A percentile compares a stretch with the other conserved stretches of the same genome.
These are phyloP conservation scores for Amblyjoppa proteus DNA, from an alignment of 2,888 invertebrate species.

Conservation along the genomic window DNA sequence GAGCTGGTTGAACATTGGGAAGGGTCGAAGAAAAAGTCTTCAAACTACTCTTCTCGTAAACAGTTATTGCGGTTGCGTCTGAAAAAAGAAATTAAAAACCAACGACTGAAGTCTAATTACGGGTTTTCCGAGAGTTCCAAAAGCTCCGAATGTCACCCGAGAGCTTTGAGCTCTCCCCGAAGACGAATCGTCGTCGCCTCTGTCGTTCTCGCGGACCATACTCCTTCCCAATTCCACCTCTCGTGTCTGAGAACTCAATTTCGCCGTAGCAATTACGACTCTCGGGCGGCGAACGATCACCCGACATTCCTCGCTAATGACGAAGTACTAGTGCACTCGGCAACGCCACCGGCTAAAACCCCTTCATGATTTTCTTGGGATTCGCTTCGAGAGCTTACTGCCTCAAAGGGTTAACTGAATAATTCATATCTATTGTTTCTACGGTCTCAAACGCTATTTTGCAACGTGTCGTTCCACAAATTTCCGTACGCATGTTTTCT, in stretches of 20 bases:
- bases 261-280: slow-evolving; percentile 70
- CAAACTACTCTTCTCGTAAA: neutral
- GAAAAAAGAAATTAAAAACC: neutral
- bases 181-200: slow-evolving; percentile 17
- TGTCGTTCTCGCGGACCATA: slow-evolving; percentile 13
- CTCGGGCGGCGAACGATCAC: slow-evolving; percentile 69
- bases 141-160: slow-evolving; percentile 2
- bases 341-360: slow-evolving; percentile 32
- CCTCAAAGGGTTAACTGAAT: slow-evolving; percentile 49
- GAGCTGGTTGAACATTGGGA: neutral
- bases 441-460: neutral
- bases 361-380: slow-evolving; percentile 60
- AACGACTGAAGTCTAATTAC: neutral
- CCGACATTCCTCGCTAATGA: slow-evolving; percentile 74
- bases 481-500: neutral
- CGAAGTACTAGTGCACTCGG: slow-evolving; percentile 65
- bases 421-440: slow-evolving; percentile 53
- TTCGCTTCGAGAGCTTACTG: slow-evolving; percentile 26
- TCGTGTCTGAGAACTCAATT: slow-evolving; percentile 70
- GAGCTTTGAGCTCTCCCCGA: slow-evolving; percentile 27
- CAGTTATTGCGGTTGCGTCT: neutral
- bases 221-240: slow-evolving; percentile 60
- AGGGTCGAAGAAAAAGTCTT: neutral
- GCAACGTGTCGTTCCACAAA: neutral
- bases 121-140: neutral